phyloP scores from a whole-genome alignment of 2,888 invertebrate genomes.

The Rhogogaster chlorosoma region DNA sequence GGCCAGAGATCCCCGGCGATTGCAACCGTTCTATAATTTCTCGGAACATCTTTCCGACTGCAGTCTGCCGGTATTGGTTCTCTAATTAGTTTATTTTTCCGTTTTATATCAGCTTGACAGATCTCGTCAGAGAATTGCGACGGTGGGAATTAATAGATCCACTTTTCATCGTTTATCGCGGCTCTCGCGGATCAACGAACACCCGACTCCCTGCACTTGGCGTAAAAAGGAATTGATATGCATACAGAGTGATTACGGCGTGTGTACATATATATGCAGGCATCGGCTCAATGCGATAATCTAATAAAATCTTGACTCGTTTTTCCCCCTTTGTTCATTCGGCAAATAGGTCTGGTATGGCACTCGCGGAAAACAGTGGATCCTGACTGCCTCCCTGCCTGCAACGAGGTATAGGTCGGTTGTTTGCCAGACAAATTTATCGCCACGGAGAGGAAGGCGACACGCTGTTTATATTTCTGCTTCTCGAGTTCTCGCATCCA shows the following conservation, averaged over 20 bases:
- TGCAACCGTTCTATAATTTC: not conserved
- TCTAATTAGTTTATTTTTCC: not conserved
- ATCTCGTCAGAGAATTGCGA: not conserved
- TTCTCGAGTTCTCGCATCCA: slow-evolving; percentile 46
- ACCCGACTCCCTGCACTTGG: not conserved
- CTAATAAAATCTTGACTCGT: slow-evolving; percentile 30
- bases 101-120: not conserved
- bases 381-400: not conserved
- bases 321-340: slow-evolving; percentile 18
- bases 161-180: slow-evolving; percentile 21
- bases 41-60: not conserved
- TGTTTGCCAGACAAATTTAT: slow-evolving; percentile 64
- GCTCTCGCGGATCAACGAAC: not conserved
- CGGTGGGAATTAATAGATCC: not conserved
- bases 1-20: not conserved
- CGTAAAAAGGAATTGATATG: slow-evolving; percentile 31
- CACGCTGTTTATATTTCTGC: slow-evolving; percentile 54
- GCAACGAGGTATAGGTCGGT: slow-evolving; percentile 39
- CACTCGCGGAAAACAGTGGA: slow-evolving; percentile 28
- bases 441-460: slow-evolving; percentile 53
- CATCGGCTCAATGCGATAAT: not conserved
- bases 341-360: slow-evolving; percentile 26
- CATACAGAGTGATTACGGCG: slow-evolving; percentile 16
- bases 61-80: not conserved
- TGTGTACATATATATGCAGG: not conserved